Conservation (phyloP, 2,888 invertebrate genomes). For the Exephanes ischioxanthus region DNA sequence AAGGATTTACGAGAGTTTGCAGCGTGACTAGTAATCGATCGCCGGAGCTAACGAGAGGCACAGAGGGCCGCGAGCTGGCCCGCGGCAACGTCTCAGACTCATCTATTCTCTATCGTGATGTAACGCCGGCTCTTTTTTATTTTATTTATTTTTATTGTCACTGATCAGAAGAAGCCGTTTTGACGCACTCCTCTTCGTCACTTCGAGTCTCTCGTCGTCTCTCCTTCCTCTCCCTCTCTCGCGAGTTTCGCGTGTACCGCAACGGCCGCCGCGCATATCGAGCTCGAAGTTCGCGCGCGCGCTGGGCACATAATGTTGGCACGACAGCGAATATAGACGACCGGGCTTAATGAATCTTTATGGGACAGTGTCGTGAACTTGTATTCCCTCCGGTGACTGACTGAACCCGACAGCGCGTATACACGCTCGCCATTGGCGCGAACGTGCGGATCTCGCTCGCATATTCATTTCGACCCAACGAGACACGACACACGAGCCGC, state of each 20-base stretch:
- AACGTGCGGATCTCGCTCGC: constrained; percentile 65
- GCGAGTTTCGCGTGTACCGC: constrained; percentile 60
- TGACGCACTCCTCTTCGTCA: constrained; percentile 70
- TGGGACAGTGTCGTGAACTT: constrained; percentile 85
- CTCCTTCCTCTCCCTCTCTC: constrained; percentile 22
- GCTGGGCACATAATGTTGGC: constrained; percentile 80
- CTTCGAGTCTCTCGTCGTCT: constrained; percentile 21
- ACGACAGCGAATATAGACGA: constrained; percentile 83
- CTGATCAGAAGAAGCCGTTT: constrained; percentile 81
- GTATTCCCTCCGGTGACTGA: constrained; percentile 84
- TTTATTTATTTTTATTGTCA: constrained; percentile 76
- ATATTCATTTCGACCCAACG: constrained; percentile 34
- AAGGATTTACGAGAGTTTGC: neutral
- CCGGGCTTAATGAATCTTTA: constrained; percentile 85
- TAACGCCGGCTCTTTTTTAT: constrained; percentile 69
- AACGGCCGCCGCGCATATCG: constrained; percentile 52
- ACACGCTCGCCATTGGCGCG: constrained; percentile 79
- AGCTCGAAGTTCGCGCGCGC: constrained; percentile 58
- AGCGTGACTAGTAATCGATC: neutral
- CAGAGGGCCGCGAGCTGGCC: neutral
- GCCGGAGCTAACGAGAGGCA: neutral
- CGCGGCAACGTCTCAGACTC: constrained; percentile 68
- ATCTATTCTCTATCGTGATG: constrained; percentile 67
- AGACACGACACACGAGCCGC: constrained; percentile 45
- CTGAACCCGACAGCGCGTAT: constrained; percentile 78